Conservation (phyloP, 2,113 vertebrate genomes). For the Sphyrna mokarran region DNA sequence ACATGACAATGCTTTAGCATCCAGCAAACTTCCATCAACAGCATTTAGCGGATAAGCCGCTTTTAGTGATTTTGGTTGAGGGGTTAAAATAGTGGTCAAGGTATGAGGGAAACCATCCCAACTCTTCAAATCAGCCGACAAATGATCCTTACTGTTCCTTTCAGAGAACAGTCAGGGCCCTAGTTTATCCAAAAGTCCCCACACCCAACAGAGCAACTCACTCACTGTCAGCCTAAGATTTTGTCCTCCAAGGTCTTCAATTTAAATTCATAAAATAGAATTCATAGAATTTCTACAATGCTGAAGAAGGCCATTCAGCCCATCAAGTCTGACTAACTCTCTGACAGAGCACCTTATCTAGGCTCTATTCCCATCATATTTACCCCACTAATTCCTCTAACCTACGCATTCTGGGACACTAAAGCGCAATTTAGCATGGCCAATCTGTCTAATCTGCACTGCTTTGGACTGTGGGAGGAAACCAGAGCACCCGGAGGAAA, state of each 20-base stretch:
- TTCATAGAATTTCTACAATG: no score
- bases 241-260: neutral
- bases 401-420: no score
- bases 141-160: neutral
- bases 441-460: no score
- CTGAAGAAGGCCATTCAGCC: no score
- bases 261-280: neutral
- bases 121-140: neutral
- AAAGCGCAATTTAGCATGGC: no score
- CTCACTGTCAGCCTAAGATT: neutral
- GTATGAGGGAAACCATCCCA: neutral
- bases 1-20: neutral
- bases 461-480: no score
- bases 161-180: neutral
- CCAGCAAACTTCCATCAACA: neutral
- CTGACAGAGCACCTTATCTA: no score
- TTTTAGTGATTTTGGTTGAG: neutral
- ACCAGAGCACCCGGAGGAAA: no score
- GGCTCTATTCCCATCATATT: no score
- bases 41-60: neutral
- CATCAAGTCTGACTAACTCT: no score
- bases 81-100: neutral
- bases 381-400: no score
- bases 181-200: neutral
- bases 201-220: neutral